Evolutionary conservation across 2,113 vertebrate species (phyloP).

Genomic region (Leiothrix lutea): DNA sequence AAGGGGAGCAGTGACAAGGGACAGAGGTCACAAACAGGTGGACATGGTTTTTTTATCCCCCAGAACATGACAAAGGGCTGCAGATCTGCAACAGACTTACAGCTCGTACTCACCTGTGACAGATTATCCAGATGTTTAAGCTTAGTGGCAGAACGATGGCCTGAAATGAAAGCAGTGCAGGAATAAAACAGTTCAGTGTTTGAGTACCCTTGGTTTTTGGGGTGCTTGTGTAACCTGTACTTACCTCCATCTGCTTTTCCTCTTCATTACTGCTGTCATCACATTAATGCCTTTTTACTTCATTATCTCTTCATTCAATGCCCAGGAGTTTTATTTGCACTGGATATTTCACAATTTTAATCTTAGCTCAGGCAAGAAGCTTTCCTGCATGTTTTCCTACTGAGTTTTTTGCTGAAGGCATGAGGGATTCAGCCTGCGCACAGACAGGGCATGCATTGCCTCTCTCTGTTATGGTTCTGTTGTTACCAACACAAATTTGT

Average conservation of each 20-base stretch:
- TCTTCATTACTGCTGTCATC: background rate
- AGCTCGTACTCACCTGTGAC: background rate
- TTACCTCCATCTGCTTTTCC: background rate
- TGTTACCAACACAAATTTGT: constrained; percentile 32
- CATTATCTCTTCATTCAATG: background rate
- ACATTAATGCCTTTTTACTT: background rate
- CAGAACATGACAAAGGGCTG: background rate
- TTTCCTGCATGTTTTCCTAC: background rate
- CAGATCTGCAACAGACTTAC: background rate
- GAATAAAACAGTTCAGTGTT: background rate
- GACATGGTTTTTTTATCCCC: fast-evolving
- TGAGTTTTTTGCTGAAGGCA: background rate
- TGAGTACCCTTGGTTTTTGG: background rate
- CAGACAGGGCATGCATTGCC: background rate
- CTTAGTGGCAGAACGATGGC: background rate
- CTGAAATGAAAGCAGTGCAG: background rate
- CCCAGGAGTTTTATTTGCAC: background rate
- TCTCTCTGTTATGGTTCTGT: constrained; percentile 29
- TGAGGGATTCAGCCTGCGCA: background rate
- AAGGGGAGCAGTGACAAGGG: background rate
- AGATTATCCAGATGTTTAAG: background rate
- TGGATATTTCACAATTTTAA: background rate
- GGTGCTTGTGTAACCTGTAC: background rate
- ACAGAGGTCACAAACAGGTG: background rate
- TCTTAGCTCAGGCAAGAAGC: background rate